phyloP scores from a whole-genome alignment of 2,888 invertebrate genomes.

The Caenorhabditis sp. region DNA sequence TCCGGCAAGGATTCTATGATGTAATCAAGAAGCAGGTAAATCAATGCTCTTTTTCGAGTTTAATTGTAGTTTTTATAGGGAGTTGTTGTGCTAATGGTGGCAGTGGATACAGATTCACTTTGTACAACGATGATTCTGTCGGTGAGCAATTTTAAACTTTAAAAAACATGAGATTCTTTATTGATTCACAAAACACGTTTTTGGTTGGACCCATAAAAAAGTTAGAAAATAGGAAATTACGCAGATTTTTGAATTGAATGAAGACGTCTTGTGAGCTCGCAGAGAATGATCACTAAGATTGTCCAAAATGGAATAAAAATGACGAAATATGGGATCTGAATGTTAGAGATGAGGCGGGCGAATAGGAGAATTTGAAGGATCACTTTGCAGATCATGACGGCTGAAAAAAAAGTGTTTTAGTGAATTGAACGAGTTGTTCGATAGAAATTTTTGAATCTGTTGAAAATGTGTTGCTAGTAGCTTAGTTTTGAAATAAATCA shows the following conservation, averaged over 20 bases:
- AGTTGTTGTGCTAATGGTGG: slow-evolving; percentile 58
- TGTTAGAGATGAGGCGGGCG: slow-evolving; percentile 16
- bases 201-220: neutral
- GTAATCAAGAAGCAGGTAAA: slow-evolving; percentile 30
- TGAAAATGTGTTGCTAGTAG: neutral
- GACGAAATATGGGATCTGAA: slow-evolving; percentile 18
- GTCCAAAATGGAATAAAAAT: slow-evolving; percentile 45
- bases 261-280: slow-evolving; percentile 32
- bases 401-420: slow-evolving; percentile 28
- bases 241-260: slow-evolving; percentile 29
- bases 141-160: slow-evolving; percentile 39
- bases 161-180: neutral
- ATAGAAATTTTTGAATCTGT: neutral
- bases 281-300: slow-evolving; percentile 28
- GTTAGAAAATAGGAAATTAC: slow-evolving; percentile 4
- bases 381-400: slow-evolving; percentile 33
- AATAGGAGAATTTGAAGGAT: slow-evolving; percentile 37
- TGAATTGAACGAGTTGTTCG: neutral
- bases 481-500: no score
- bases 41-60: neutral
- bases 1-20: slow-evolving; percentile 34
- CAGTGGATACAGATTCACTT: slow-evolving; percentile 66
- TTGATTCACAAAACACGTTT: neutral
- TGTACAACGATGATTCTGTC: slow-evolving; percentile 61
- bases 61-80: slow-evolving; percentile 51